These are phyloP conservation scores for Pollenia griseotomentosa DNA, from an alignment of 2,888 invertebrate genomes.

Conservation along the genomic window DNA sequence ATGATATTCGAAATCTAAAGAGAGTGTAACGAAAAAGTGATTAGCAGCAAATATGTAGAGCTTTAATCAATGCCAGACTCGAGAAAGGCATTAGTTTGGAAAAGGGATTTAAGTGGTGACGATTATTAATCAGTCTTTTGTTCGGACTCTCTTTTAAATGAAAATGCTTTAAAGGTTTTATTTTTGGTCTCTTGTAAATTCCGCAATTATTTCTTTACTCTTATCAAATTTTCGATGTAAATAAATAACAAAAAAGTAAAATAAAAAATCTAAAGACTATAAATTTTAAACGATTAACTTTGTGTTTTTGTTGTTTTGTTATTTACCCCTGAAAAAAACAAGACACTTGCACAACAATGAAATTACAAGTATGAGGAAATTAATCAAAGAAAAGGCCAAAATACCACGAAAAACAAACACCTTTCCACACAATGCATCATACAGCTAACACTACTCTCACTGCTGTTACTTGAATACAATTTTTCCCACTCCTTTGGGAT, in stretches of 20 bases:
- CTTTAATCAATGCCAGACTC: conserved; percentile 11
- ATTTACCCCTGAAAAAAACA: not conserved
- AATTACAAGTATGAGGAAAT: conserved; percentile 51
- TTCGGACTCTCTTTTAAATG: no score
- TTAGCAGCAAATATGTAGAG: conserved; percentile 38
- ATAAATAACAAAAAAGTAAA: not conserved
- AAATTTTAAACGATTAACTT: conserved; percentile 63
- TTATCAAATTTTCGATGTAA: conserved; percentile 10
- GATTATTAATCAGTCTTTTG: conserved; percentile 17
- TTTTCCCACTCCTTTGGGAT: not conserved
- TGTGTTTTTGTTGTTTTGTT: conserved; percentile 30
- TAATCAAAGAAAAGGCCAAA: conserved; percentile 60
- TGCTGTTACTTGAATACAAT: not conserved
- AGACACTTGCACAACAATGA: conserved; percentile 7
- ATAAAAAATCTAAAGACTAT: conserved; percentile 22
- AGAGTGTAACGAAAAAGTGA: conserved; percentile 40
- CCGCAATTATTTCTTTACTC: not conserved
- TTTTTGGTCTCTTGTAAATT: not conserved
- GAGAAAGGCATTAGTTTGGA: not conserved
- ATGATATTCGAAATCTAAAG: conserved; percentile 46
- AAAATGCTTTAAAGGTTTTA: not conserved
- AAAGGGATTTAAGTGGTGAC: not conserved
- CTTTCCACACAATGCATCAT: conserved; percentile 27
- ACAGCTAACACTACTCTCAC: not conserved
- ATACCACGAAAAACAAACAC: conserved; percentile 37